Evolutionary conservation across 2,888 invertebrate genomes (phyloP).

Genomic region (Syrista parreyssii): DNA sequence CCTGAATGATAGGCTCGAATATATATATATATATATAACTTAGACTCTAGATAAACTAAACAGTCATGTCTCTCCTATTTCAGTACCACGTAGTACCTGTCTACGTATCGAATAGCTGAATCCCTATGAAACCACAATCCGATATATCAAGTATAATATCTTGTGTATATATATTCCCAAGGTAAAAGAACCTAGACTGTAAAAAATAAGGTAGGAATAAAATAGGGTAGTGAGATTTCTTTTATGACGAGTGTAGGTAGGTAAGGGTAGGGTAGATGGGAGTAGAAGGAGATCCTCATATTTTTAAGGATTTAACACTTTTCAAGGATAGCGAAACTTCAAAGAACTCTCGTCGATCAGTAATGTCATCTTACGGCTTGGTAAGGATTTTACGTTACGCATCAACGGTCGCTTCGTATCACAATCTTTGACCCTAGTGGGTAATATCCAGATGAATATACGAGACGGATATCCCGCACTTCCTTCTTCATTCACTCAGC

Average conservation of each 20-base stretch:
- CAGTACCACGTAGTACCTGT: slow-evolving; percentile 42
- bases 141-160: not conserved
- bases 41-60: not conserved
- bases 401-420: not conserved
- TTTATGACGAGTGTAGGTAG: not conserved
- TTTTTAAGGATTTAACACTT: not conserved
- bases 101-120: slow-evolving; percentile 27
- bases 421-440: not conserved
- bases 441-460: not conserved
- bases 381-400: not conserved
- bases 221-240: not conserved
- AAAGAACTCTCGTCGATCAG: not conserved
- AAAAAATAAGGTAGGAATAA: not conserved
- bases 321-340: not conserved
- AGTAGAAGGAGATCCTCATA: not conserved
- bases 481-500: not conserved
- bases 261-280: not conserved
- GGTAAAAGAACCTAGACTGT: not conserved
- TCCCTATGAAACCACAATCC: not conserved
- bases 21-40: not conserved
- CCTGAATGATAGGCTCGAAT: not conserved
- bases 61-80: not conserved
- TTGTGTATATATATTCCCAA: not conserved
- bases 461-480: not conserved
- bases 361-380: not conserved